Base-by-base conservation (phyloP, 2,888 invertebrate genomes). In the Microplitis deprimator region DNA sequence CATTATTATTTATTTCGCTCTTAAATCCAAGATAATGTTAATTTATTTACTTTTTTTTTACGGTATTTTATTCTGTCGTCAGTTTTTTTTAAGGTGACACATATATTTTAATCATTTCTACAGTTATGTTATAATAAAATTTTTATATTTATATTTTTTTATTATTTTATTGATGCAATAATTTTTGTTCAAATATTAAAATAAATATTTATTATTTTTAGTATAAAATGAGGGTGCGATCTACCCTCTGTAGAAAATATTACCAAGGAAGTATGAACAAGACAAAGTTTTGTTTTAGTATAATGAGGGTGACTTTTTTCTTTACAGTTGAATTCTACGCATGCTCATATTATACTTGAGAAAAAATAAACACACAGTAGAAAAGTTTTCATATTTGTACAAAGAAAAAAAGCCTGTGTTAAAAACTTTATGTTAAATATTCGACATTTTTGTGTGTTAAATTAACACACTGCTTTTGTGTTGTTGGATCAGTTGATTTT, bases 151-250 rank as follows among this genome's bases (percentile, higher is more conserved):
- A 29, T 29, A 29, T 29, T 29, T 29, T 29, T 20, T 20, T 20
- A 20, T 20, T 20, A 20, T 20, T 20, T 29, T 29, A 29, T 29
- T 29, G 4, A 29, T 2, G 29, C 0, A 29, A 8, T 8, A 13
- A 50, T 10, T 0, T 41, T 1, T 50, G 7, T 50, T 5, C 1
- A 50, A 50, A 50, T 8, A 50, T 6, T 50, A 50, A 50, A 50
- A 50, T 10, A 3, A 50, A 50, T 50, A 77, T 77, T 79, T 79
- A 81, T 81, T 82, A 76, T 77, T 78, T 29, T 82, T 81, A 80
- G 79, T 76, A 84, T 77, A 79, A 82, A 82, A 80, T 80, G 82
- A 82, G 82, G 81, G 81, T 81, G 81, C 80, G 83, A 79, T 83
- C 81, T 81, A 81, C 82, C 81, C 82, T 80, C 74, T 77, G 80